Percentiles rank a stretch among this genome's conserved stretches.
Conservation (phyloP, 2,113 vertebrate species). For the Gymnogyps californianus region DNA sequence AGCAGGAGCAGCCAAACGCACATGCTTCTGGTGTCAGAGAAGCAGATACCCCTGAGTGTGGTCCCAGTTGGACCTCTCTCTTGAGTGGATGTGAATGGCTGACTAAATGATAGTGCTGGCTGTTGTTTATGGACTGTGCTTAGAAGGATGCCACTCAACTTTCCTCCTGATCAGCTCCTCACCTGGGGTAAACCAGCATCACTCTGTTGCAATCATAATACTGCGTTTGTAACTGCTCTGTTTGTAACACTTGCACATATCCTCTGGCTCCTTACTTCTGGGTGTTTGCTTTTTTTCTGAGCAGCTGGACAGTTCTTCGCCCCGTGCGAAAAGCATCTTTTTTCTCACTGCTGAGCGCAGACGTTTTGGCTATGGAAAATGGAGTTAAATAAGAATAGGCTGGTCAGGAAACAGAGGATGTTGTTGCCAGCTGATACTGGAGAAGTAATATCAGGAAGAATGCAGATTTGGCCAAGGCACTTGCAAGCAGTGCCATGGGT, state of each 20-base stretch:
- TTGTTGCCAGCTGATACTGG: conserved; percentile 37
- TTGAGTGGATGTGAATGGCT: background rate
- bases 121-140: background rate
- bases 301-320: fast-evolving
- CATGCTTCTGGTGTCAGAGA: background rate
- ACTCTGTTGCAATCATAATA: background rate
- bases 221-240: background rate
- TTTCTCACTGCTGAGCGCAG: background rate
- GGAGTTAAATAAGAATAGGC: background rate
- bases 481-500: background rate
- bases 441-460: conserved; percentile 46
- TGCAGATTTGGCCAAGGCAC: conserved; percentile 22
- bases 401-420: conserved; percentile 28
- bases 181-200: background rate
- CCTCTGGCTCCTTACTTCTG: background rate
- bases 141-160: background rate
- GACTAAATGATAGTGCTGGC: background rate
- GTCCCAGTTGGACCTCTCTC: background rate
- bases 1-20: background rate
- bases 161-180: background rate
- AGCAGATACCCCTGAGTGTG: background rate
- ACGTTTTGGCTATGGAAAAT: background rate
- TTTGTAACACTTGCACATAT: background rate
- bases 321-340: background rate
- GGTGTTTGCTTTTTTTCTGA: background rate